phyloP scores from a whole-genome alignment of 2,797 vertebrate genomes.

The Rhinella marina region DNA sequence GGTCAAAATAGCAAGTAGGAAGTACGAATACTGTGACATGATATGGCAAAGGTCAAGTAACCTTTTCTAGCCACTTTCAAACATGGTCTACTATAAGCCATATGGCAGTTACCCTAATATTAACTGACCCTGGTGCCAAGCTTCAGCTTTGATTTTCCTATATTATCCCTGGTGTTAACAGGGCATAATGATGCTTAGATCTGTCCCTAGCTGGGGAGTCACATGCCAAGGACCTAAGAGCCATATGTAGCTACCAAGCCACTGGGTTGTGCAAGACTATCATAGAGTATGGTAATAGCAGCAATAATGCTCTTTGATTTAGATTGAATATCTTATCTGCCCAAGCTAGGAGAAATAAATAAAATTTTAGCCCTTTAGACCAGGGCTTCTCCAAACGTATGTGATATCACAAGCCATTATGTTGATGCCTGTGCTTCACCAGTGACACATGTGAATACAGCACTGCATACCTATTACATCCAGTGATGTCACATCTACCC shows the following conservation, averaged over 20 bases:
- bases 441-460: neutral
- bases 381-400: too few species aligned
- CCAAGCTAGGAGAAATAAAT: too few species aligned
- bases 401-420: neutral
- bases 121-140: neutral
- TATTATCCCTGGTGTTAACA: neutral
- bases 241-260: neutral
- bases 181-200: too few species aligned
- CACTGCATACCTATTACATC: too few species aligned
- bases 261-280: neutral
- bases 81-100: neutral
- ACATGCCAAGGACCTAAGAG: neutral
- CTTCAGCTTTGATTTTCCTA: neutral
- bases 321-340: too few species aligned
- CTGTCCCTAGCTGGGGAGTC: neutral
- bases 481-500: too few species aligned
- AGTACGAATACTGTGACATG: neutral
- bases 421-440: neutral
- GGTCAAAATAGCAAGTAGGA: neutral
- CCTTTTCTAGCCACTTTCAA: neutral
- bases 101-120: neutral
- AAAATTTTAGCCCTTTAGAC: too few species aligned
- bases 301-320: too few species aligned
- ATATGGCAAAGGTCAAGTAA: neutral
- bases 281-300: too few species aligned